phyloP scores from a whole-genome alignment of 2,113 vertebrate genomes.

The Anser cygnoides region DNA sequence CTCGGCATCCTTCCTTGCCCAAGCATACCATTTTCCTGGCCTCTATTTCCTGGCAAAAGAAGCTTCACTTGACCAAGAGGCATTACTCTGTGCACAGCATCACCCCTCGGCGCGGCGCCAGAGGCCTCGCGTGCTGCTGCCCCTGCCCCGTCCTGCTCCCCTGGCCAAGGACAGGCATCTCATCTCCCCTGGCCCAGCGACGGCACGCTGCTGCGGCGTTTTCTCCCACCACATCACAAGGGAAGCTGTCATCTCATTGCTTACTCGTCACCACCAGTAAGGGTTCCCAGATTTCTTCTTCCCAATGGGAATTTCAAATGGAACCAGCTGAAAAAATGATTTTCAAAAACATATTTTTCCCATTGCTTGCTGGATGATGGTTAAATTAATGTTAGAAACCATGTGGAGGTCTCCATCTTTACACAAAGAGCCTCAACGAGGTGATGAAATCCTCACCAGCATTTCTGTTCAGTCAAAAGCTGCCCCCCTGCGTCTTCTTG shows the following conservation, averaged over 20 bases:
- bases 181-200: accelerated
- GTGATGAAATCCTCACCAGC: neutral
- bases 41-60: neutral
- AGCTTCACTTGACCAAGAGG: accelerated
- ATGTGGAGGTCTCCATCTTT: neutral
- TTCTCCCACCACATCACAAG: neutral
- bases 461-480: neutral
- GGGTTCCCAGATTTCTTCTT: neutral
- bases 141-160: neutral
- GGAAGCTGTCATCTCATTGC: neutral
- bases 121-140: neutral
- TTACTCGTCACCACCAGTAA: accelerated
- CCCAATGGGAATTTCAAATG: neutral
- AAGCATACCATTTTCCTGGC: neutral
- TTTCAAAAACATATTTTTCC: neutral
- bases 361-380: neutral
- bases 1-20: too few species aligned
- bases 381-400: neutral
- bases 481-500: neutral
- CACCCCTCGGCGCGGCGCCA: neutral
- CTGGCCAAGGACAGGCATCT: too few species aligned
- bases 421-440: neutral
- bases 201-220: accelerated
- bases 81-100: neutral
- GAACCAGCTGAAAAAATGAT: constrained; percentile 31